These are phyloP conservation scores for Archips crataeganus DNA, from an alignment of 2,888 invertebrate genomes.

Conservation along the genomic window DNA sequence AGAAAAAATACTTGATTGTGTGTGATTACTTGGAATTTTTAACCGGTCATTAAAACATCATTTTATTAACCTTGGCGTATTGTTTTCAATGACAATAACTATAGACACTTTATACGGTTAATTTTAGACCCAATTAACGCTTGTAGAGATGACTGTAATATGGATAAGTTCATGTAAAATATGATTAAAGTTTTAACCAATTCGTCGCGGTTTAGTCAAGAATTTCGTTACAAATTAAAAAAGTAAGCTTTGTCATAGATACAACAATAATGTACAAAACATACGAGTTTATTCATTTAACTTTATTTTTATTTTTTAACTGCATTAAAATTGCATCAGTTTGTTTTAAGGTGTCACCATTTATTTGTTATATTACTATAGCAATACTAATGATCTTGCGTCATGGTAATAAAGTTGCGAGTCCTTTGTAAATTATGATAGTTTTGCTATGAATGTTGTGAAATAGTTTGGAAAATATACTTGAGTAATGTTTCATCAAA, in stretches of 20 bases:
- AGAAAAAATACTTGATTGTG: background rate
- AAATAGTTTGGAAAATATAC: too few relatives aligned
- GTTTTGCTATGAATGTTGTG: too few relatives aligned
- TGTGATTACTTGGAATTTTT: background rate
- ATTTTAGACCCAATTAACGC: conserved; percentile 23
- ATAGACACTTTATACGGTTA: conserved; percentile 19
- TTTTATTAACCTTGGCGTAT: conserved; percentile 33
- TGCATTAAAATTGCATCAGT: background rate
- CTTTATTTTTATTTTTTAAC: background rate
- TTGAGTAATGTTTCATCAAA: too few relatives aligned
- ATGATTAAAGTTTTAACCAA: background rate
- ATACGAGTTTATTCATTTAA: background rate
- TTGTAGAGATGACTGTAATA: conserved; percentile 1
- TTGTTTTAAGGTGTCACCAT: background rate
- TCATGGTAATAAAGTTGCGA: background rate
- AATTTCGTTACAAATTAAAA: background rate
- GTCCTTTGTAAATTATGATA: background rate
- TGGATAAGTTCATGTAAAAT: background rate
- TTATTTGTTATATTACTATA: background rate
- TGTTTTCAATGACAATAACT: conserved; percentile 15
- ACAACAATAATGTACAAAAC: background rate
- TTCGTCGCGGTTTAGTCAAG: background rate
- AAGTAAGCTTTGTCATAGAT: background rate
- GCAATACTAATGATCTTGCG: background rate
- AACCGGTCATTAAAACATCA: background rate